phyloP scores from a whole-genome alignment of 2,113 vertebrate genomes.

The Rhadina sibilatrix region DNA sequence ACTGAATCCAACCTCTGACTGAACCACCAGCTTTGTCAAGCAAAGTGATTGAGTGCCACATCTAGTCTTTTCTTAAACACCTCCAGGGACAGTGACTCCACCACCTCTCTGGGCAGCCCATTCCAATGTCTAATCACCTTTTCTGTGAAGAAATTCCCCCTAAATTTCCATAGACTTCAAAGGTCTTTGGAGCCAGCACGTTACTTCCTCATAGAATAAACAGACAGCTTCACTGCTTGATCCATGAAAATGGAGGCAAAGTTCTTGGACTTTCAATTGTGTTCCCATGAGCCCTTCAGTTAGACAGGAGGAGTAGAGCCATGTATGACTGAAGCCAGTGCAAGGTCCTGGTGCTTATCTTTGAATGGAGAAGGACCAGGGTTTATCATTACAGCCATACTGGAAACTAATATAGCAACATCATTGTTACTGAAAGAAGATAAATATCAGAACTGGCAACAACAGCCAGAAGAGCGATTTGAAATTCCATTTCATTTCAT shows the following conservation, averaged over 20 bases:
- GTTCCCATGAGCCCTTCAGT: background rate
- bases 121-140: background rate
- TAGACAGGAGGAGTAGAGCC: background rate
- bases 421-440: background rate
- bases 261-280: background rate
- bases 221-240: background rate
- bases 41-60: background rate
- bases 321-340: background rate
- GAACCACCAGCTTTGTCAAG: background rate
- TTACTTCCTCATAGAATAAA: background rate
- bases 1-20: background rate
- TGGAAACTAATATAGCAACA: background rate
- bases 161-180: background rate
- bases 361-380: background rate
- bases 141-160: background rate
- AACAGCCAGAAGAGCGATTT: background rate
- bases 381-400: background rate
- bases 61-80: background rate
- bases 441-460: background rate
- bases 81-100: background rate
- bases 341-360: background rate
- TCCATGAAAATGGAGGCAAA: background rate
- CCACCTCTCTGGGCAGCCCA: background rate
- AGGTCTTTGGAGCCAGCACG: background rate
- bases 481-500: conserved; percentile 41